These are phyloP conservation scores for Lepus oiostolus DNA, from an alignment of 2,797 vertebrate species.

Conservation along the genomic window DNA sequence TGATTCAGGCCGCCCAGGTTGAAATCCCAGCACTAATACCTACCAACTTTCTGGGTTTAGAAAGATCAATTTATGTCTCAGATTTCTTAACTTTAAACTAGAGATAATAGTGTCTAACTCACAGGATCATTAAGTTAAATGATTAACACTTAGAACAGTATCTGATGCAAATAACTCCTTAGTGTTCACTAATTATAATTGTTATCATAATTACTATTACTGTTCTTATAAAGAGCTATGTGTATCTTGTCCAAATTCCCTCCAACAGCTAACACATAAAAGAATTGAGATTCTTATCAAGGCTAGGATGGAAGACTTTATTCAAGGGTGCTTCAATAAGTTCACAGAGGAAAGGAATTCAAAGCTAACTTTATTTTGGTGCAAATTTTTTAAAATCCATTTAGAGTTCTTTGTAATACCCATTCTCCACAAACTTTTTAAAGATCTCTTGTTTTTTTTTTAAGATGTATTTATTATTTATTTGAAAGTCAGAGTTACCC, in stretches of 20 bases:
- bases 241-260: neutral
- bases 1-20: neutral
- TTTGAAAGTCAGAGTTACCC: too few species aligned
- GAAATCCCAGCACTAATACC: neutral
- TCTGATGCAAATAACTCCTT: neutral
- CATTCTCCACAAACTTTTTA: too few species aligned
- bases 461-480: too few species aligned
- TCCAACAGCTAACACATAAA: neutral
- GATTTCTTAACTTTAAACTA: neutral
- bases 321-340: too few species aligned
- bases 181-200: too few species aligned
- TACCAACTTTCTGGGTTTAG: neutral
- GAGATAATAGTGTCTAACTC: neutral
- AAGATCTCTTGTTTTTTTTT: too few species aligned
- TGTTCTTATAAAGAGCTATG: neutral
- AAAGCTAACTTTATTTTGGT: too few species aligned
- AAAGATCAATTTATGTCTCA: neutral
- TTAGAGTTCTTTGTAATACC: too few species aligned
- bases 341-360: too few species aligned
- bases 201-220: neutral
- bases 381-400: too few species aligned
- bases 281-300: neutral
- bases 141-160: too few species aligned
- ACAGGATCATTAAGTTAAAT: neutral
- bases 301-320: too few species aligned